Evolutionary conservation across 2,113 vertebrate species (phyloP).

Genomic region (Argyrosomus japonicus): DNA sequence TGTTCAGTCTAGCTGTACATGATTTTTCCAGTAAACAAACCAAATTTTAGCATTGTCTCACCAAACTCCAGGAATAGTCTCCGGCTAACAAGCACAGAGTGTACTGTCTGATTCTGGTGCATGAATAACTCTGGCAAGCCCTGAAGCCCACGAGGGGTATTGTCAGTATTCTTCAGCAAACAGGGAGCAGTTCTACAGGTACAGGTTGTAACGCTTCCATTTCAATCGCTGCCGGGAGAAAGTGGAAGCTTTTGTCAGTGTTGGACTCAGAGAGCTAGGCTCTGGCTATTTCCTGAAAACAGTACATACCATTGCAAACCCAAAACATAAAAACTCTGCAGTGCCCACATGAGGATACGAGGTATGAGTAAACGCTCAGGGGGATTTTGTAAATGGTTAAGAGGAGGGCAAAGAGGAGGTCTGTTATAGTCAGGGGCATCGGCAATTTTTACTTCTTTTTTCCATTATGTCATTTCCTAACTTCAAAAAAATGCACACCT

Average conservation of each 20-base stretch:
- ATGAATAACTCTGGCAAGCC: slow-evolving; percentile 2
- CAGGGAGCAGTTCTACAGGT: background rate
- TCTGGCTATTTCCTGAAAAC: background rate
- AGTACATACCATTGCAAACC: background rate
- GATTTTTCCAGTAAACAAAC: background rate
- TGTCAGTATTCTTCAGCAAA: background rate
- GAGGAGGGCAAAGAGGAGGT: too few relatives aligned
- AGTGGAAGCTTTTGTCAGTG: background rate
- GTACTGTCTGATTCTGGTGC: slow-evolving; percentile 1
- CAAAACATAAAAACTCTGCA: too few relatives aligned
- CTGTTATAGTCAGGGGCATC: too few relatives aligned
- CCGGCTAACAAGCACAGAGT: slow-evolving; percentile 6
- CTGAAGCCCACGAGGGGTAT: background rate
- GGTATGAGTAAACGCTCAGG: background rate
- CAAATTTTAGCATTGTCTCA: background rate
- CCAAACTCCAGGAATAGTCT: background rate
- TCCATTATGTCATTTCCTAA: too few relatives aligned
- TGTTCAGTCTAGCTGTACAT: background rate
- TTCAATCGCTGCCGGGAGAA: background rate
- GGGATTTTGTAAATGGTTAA: background rate
- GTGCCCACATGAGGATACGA: background rate
- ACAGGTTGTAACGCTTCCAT: slow-evolving; percentile 1
- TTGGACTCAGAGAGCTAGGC: background rate
- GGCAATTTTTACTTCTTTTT: too few relatives aligned
- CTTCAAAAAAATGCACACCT: background rate